Evolutionary conservation across 2,113 vertebrate genomes (phyloP).

Genomic region (Calonectris borealis): DNA sequence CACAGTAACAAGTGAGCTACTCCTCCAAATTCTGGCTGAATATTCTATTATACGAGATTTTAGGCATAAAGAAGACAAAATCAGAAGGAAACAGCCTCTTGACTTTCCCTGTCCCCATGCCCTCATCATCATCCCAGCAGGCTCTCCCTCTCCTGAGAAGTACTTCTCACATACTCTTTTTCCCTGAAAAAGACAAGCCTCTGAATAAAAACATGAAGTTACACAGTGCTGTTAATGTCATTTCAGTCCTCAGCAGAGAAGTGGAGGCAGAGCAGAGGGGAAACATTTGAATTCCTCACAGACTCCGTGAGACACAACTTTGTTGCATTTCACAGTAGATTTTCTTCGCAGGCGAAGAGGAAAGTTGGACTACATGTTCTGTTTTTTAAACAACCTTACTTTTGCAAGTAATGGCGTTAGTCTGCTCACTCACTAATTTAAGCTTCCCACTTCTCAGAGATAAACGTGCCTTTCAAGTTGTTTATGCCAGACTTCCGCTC

Average conservation of each 20-base stretch:
- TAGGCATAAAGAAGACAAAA: not conserved
- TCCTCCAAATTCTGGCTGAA: not conserved
- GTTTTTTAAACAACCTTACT: not conserved
- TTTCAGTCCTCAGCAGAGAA: not conserved
- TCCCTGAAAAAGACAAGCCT: not conserved
- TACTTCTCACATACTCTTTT: not conserved
- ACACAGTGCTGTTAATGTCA: not conserved
- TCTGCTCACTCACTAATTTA: not conserved
- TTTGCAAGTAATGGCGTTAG: not conserved
- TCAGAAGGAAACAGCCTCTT: not conserved
- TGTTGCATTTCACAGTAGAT: constrained; percentile 6
- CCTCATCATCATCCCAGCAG: not conserved
- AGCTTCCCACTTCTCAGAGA: constrained; percentile 33
- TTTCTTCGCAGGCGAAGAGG: not conserved
- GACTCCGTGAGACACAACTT: not conserved
- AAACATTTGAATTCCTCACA: not conserved
- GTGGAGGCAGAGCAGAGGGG: not conserved
- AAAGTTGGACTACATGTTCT: not conserved
- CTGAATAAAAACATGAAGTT: accelerated
- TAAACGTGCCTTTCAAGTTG: constrained; percentile 11
- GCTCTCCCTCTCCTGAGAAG: not conserved
- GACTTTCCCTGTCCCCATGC: not conserved
- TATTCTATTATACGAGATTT: not conserved
- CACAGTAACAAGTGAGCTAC: not conserved
- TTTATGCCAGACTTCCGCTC: not conserved